Conservation (phyloP, 1,140 invertebrate species). For the Drosophila miranda region DNA sequence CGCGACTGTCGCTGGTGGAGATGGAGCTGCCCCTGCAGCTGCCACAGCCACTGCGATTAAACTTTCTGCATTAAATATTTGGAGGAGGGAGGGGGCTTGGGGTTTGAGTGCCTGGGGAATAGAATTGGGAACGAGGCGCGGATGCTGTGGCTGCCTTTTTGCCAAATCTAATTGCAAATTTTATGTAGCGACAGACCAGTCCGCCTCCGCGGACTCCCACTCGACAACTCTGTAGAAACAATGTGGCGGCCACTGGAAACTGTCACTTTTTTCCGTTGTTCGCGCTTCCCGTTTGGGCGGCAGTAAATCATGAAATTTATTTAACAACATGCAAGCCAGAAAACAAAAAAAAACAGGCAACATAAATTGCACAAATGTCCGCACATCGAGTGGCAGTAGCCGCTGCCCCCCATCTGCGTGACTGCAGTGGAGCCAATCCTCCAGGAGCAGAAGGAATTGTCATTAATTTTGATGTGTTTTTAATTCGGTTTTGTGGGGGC, state of each 20-base stretch:
- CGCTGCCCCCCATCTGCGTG: background rate
- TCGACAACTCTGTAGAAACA: slow-evolving; percentile 54
- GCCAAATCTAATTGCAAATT: slow-evolving; percentile 79
- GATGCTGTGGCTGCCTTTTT: slow-evolving; percentile 66
- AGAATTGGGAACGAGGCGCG: slow-evolving; percentile 31
- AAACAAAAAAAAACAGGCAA: slow-evolving; percentile 43
- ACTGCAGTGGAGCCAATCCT: background rate
- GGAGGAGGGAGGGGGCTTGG: slow-evolving; percentile 2
- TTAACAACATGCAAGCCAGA: slow-evolving; percentile 50
- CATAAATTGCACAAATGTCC: slow-evolving; percentile 65
- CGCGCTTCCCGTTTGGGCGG: slow-evolving; percentile 47
- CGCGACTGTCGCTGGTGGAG: slow-evolving; percentile 26
- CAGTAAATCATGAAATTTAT: slow-evolving; percentile 75
- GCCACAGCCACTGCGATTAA: slow-evolving; percentile 58
- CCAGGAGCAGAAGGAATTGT: slow-evolving; percentile 17
- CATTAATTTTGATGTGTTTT: slow-evolving; percentile 77
- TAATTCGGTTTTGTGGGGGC: slow-evolving; percentile 66
- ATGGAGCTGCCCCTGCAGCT: slow-evolving; percentile 50
- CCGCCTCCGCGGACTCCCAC: slow-evolving; percentile 32
- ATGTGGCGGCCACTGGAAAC: slow-evolving; percentile 51
- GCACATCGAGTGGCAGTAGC: slow-evolving; percentile 52
- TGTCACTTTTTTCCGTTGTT: slow-evolving; percentile 29
- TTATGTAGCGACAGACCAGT: slow-evolving; percentile 59
- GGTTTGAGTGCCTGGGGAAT: slow-evolving; percentile 12
- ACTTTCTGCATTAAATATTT: slow-evolving; percentile 76